Base-by-base conservation (phyloP, 2,113 vertebrate species). In the Sebastes schlegelii region DNA sequence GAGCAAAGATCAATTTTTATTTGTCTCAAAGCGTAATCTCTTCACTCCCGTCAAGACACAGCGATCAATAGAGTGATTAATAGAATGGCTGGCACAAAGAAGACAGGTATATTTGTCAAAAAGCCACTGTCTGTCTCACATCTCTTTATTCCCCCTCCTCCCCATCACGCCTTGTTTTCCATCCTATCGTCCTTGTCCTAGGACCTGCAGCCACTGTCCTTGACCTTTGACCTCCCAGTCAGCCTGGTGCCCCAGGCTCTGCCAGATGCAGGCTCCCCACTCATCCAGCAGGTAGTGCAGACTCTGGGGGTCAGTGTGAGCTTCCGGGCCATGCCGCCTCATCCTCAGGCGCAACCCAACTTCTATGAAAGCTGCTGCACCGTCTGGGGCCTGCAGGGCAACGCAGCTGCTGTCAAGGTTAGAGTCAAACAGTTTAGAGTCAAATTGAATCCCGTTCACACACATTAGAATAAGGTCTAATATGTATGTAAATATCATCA, bases 211-310 rank as follows among this genome's bases (percentile, higher is more conserved):
- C 95, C 95, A 0, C 81, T 96, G 76, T 94, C 92, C 26, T 75
- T 96, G 90, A 94, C 93, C 64, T 96, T 96, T 90, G 95, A 96
- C 88, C 93, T 96, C 10, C 95, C 95, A 0, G 89, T 94, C 66
- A 93, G 88, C 65, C 80, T 95, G 72, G 92, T 91, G 12, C 90
- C 95, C 10, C 95, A 94, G 86, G 75, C 89, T 43, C 72, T 94
- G 42, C 94, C 94, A 8, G 95, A 96, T n/a, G 89, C 90, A 1
- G 83, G 89, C 21, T 96, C 95, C 0, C 95, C 95, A 0, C 89
- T 96, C 68, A 92, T 96, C 82, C 95, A 96, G 87, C 95, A 96
- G 84, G 91, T 96, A 8, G 92, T 90, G 43, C 95, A 96, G 89
- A 86, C 93, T 9, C 83, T 96, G 1, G 95, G 95, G 54, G 93